A percentile compares a stretch with the other conserved stretches of the same genome.
These are phyloP conservation scores for Oreonectes daqikongensis DNA, from an alignment of 2,797 vertebrate species.

Conservation along the genomic window DNA sequence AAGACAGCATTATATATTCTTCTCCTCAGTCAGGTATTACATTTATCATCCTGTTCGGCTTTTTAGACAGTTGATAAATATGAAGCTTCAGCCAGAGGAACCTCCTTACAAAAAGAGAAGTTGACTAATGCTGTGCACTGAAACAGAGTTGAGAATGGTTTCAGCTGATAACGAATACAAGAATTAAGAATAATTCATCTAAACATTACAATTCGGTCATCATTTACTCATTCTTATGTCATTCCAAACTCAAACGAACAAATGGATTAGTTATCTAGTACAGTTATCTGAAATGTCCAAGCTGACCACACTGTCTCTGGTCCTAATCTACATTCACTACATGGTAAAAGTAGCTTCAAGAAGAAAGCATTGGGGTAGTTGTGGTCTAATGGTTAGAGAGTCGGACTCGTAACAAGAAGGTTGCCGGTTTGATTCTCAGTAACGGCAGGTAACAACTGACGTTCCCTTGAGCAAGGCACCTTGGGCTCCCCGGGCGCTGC, in stretches of 20 bases:
- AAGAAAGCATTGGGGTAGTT: too few species aligned
- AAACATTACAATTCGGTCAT: background rate
- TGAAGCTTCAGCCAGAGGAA: conserved; percentile 27
- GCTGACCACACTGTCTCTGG: background rate
- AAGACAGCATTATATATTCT: conserved; percentile 19
- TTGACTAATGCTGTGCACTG: conserved; percentile 30
- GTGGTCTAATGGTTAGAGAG: too few species aligned
- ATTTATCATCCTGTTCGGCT: conserved; percentile 27
- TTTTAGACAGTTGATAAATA: conserved; percentile 42
- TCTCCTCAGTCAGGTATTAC: conserved; percentile 24
- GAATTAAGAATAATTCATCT: background rate
- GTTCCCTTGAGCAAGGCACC: too few species aligned
- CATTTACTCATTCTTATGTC: background rate
- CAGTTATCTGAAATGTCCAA: background rate
- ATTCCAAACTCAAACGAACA: background rate
- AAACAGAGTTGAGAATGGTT: conserved; percentile 13
- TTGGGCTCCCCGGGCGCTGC: too few species aligned
- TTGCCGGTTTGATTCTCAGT: too few species aligned
- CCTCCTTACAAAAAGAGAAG: conserved; percentile 29
- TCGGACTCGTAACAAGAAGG: too few species aligned
- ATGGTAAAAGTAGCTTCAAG: too few species aligned
- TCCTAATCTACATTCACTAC: background rate
- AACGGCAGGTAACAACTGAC: too few species aligned
- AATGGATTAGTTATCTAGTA: too few species aligned
- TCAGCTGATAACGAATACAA: conserved; percentile 29